Base-by-base conservation (phyloP, 2,888 invertebrate species). In the Heterodera filipjevi region DNA sequence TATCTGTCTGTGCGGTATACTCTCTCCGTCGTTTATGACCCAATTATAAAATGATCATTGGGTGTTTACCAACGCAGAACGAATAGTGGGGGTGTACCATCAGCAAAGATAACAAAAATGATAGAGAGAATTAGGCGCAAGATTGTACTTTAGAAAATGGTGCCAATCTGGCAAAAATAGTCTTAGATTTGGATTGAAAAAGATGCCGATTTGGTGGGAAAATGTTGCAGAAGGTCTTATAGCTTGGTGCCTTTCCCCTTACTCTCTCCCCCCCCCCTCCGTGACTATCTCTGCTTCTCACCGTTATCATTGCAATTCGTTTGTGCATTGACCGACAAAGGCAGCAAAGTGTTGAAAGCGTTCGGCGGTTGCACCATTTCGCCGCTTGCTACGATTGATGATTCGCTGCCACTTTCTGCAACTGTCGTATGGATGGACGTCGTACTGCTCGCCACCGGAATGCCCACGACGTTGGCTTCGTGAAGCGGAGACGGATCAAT, bases 371-470 rank as follows among this genome's bases (percentile, higher is more conserved):
- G 59, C 27, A 27, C n/a, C 3, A 59, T 59, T 27, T 68, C 68
- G 10, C 32, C 68, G 33, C 32, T 68, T 19, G 68, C 68, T 33
- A 35, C 35, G 14, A 35, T 19, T 6, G 33, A 35, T 19, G 68
- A 33, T 33, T 68, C 68, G 68, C 33, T 14, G 2, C 64, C 64
- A 0, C 75, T 22, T 10, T 46, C 59, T 10, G 75, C 75, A 1
- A 75, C 39, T 12, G 75, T 59, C 59, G 75, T 75, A 33, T 66
- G 75, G 8, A 75, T 75, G 19, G 75, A 59, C 10, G 75, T 75
- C 10, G 75, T 75, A 35, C 75, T 59, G 39, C 64, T 75, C 0
- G 53, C 75, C 66, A 27, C 53, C 66, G 75, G 75, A 75, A 75
- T 46, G 22, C 75, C 75, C 53, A 75, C 75, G n/a, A n/a, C n/a